These are phyloP conservation scores for Bombus superbus DNA, from an alignment of 1,140 invertebrate species.

Conservation along the genomic window DNA sequence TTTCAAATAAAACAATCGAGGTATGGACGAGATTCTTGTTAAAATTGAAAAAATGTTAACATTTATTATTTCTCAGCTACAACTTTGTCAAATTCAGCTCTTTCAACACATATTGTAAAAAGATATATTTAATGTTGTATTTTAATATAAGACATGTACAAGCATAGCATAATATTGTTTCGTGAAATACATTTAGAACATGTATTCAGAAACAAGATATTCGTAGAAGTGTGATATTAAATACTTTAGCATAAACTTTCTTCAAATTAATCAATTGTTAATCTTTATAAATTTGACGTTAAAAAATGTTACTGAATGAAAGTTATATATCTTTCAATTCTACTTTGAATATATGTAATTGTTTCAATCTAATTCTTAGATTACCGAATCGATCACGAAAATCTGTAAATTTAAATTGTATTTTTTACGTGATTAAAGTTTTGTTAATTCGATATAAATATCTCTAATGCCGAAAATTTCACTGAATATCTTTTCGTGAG, in stretches of 20 bases:
- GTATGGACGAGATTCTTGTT: not conserved
- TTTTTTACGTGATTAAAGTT: conserved; percentile 17
- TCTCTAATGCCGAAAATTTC: not conserved
- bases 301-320: not conserved
- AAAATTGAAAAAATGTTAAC: too few species aligned
- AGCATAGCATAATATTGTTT: not conserved
- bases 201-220: not conserved
- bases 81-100: conserved; percentile 4
- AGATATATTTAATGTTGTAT: conserved; percentile 11
- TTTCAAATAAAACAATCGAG: not conserved
- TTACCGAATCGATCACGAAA: too few species aligned
- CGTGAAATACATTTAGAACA: not conserved
- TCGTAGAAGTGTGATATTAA: conserved; percentile 3
- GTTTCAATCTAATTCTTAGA: not conserved
- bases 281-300: not conserved
- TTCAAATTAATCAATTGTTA: not conserved
- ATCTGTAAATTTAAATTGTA: conserved; percentile 14
- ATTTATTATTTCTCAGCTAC: not conserved
- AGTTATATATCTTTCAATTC: not conserved
- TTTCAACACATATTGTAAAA: conserved; percentile 7
- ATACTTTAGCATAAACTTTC: not conserved
- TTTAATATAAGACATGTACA: conserved; percentile 22
- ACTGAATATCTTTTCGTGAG: too few species aligned
- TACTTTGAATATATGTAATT: not conserved
- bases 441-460: not conserved